These are phyloP conservation scores for Drosophila triauraria DNA, from an alignment of 1,140 invertebrate species.

Conservation along the genomic window DNA sequence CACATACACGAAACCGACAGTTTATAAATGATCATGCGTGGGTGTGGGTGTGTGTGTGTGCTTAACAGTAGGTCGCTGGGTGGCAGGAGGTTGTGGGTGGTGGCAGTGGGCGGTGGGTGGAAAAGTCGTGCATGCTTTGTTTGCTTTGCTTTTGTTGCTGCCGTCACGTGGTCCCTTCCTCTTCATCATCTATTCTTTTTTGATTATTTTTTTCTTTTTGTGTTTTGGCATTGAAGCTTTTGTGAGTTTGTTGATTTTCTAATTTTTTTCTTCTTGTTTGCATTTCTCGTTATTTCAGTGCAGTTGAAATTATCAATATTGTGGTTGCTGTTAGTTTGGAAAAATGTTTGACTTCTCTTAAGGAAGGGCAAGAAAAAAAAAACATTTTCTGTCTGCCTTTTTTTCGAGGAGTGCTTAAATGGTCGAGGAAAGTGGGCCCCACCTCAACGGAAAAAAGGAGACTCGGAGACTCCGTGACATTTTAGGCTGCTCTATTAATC, in stretches of 20 bases:
- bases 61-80: constrained; percentile 10
- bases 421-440: neutral
- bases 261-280: constrained; percentile 47
- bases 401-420: constrained; percentile 14
- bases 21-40: constrained; percentile 77
- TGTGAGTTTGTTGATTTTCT: constrained; percentile 41
- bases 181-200: constrained; percentile 7
- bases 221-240: constrained; percentile 52
- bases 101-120: constrained; percentile 5
- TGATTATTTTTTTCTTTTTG: neutral
- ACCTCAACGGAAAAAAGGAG: no score
- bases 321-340: constrained; percentile 51
- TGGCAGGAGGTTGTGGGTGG: constrained; percentile 14
- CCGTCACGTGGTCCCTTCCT: constrained; percentile 55
- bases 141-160: constrained; percentile 60
- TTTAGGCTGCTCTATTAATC: constrained; percentile 32
- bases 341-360: constrained; percentile 54
- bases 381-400: constrained; percentile 3
- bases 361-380: neutral
- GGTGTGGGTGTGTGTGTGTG: constrained; percentile 26
- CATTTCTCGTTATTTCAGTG: constrained; percentile 60
- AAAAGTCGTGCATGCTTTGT: constrained; percentile 64
- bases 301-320: constrained; percentile 68
- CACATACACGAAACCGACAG: constrained; percentile 52
- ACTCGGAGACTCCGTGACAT: constrained; percentile 17